phyloP scores from a whole-genome alignment of 2,888 invertebrate species.

The Ormyrus rosae region DNA sequence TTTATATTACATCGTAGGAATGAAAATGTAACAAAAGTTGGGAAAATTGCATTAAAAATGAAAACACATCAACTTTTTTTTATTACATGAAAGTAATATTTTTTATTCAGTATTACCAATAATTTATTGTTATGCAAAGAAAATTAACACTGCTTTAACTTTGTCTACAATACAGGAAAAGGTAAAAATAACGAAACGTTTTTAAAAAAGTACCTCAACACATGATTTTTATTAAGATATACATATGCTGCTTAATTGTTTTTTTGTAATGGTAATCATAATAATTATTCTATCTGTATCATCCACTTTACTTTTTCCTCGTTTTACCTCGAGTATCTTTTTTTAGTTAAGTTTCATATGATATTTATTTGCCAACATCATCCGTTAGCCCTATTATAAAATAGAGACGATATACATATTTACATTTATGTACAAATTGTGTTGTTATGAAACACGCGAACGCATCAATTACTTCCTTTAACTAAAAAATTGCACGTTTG shows the following conservation, averaged over 20 bases:
- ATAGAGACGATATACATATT: conserved; percentile 75
- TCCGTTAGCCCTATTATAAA: conserved; percentile 73
- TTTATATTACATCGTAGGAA: no score
- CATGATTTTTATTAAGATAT: conserved; percentile 75
- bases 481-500: conserved; percentile 73
- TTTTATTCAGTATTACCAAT: conserved; percentile 15
- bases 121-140: conserved; percentile 27
- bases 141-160: conserved; percentile 15
- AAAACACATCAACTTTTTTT: no score
- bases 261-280: conserved; percentile 68
- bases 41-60: no score
- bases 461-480: conserved; percentile 62
- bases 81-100: conserved; percentile 24
- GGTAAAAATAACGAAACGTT: conserved; percentile 64
- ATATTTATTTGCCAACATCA: conserved; percentile 67
- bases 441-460: conserved; percentile 65
- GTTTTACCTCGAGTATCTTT: conserved; percentile 42
- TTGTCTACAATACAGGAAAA: conserved; percentile 38
- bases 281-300: conserved; percentile 73
- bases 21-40: no score
- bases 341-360: conserved; percentile 62
- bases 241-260: conserved; percentile 74
- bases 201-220: conserved; percentile 76
- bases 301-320: conserved; percentile 65
- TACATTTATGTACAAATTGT: conserved; percentile 73